These are phyloP conservation scores for Anneissia japonica DNA, from an alignment of 35 echinoderm and acorn worm genomes.

Conservation along the genomic window DNA sequence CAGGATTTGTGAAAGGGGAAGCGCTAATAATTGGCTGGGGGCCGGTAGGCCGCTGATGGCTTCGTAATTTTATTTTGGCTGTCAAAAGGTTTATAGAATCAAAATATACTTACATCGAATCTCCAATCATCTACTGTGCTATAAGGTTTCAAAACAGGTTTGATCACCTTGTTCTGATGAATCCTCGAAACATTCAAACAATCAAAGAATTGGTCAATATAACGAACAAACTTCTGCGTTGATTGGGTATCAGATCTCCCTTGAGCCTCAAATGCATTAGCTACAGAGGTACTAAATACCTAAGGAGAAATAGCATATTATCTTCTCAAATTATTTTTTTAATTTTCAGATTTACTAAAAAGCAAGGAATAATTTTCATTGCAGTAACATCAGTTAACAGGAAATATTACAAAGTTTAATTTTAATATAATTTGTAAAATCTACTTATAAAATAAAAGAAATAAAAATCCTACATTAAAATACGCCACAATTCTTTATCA, in stretches of 20 bases:
- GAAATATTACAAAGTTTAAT: neutral
- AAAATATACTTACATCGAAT: neutral
- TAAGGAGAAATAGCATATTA: neutral
- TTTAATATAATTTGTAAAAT: neutral
- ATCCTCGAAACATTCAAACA: neutral
- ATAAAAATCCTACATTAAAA: too few species aligned
- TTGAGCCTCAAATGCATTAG: slow-evolving; percentile 24
- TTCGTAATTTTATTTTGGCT: too few species aligned
- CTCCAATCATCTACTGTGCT: neutral
- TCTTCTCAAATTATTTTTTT: neutral
- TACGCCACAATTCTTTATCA: too few species aligned
- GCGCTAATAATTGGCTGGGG: too few species aligned
- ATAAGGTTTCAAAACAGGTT: neutral
- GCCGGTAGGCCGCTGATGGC: too few species aligned
- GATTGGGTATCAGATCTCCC: neutral
- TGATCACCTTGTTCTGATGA: neutral
- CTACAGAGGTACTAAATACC: slow-evolving; percentile 43
- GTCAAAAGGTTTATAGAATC: too few species aligned
- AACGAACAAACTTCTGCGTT: neutral
- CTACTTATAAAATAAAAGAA: neutral
- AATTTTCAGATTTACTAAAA: neutral
- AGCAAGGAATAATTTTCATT: neutral
- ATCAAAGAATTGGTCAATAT: neutral
- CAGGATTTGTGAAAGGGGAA: too few species aligned
- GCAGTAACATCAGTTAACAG: neutral